These are phyloP conservation scores for Philypnodon macrostomus DNA, from an alignment of 2,797 vertebrate genomes.

Conservation along the genomic window DNA sequence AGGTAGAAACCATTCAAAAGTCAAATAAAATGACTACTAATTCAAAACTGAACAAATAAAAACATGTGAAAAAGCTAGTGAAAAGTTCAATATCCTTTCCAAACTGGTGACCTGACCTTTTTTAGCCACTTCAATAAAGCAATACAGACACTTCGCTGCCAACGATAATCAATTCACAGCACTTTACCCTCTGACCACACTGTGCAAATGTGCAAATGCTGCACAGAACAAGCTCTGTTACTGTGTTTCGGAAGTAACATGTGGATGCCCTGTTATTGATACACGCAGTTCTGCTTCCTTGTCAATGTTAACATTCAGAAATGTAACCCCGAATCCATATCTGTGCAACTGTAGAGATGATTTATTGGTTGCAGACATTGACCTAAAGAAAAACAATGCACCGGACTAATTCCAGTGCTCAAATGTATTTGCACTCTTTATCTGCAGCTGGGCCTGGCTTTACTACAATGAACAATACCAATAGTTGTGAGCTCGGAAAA, in stretches of 20 bases:
- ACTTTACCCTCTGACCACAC: neutral
- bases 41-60: neutral
- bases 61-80: neutral
- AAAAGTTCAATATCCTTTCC: neutral
- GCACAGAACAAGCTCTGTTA: neutral
- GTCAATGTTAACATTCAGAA: slow-evolving; percentile 11
- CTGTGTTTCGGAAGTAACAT: neutral
- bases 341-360: slow-evolving; percentile 19
- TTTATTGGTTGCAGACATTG: slow-evolving; percentile 25
- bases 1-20: neutral
- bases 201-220: neutral
- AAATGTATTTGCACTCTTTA: slow-evolving; percentile 57
- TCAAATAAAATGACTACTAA: neutral
- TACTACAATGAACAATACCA: slow-evolving; percentile 57
- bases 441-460: slow-evolving; percentile 48
- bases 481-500: slow-evolving; percentile 53
- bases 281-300: slow-evolving; percentile 1
- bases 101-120: neutral
- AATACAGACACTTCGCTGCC: neutral
- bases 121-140: slow-evolving; percentile 1
- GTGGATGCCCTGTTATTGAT: neutral
- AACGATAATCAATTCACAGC: neutral
- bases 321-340: slow-evolving; percentile 26
- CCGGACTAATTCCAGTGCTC: slow-evolving; percentile 51
- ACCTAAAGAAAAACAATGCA: slow-evolving; percentile 46